Percentiles rank a stretch among this genome's conserved stretches.
Conservation (phyloP, 1,140 invertebrate genomes). For the Daktulosphaira vitifoliae region DNA sequence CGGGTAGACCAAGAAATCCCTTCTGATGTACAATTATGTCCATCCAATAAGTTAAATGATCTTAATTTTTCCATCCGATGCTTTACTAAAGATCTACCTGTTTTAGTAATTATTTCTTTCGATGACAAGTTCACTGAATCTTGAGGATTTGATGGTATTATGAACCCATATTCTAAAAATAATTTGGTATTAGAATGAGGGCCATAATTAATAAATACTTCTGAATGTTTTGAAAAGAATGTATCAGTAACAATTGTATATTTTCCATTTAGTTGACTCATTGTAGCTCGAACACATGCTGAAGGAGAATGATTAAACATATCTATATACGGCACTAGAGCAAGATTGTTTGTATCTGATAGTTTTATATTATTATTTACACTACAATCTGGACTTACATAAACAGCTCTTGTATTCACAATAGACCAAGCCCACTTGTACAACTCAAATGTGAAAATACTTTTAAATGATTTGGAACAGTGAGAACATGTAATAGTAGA, state of each 20-base stretch:
- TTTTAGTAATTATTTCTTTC: constrained; percentile 33
- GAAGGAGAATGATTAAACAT: constrained; percentile 51
- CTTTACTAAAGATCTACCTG: constrained; percentile 41
- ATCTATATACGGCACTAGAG: constrained; percentile 56
- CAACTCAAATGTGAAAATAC: constrained; percentile 38
- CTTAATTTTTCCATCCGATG: constrained; percentile 47
- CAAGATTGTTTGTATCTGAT: constrained; percentile 44
- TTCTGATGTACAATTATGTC: constrained; percentile 48
- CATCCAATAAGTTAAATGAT: constrained; percentile 45
- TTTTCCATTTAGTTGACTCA: constrained; percentile 35
- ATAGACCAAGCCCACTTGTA: constrained; percentile 48
- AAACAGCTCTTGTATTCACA: constrained; percentile 54
- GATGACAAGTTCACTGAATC: constrained; percentile 36
- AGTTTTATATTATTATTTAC: constrained; percentile 35
- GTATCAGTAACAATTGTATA: constrained; percentile 38
- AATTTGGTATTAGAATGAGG: constrained; percentile 40
- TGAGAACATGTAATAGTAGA: constrained; percentile 35
- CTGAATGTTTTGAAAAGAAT: constrained; percentile 37
- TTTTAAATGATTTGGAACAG: constrained; percentile 35
- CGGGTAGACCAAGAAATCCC: constrained; percentile 50
- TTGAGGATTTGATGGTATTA: constrained; percentile 38
- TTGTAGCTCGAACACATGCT: constrained; percentile 37
- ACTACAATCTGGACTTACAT: constrained; percentile 37
- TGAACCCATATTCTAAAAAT: constrained; percentile 41
- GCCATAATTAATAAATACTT: constrained; percentile 42